A percentile compares a stretch with the other conserved stretches of the same genome.
Evolutionary conservation across 2,113 vertebrate species (phyloP).

Genomic region (Eleginops maclovinus): DNA sequence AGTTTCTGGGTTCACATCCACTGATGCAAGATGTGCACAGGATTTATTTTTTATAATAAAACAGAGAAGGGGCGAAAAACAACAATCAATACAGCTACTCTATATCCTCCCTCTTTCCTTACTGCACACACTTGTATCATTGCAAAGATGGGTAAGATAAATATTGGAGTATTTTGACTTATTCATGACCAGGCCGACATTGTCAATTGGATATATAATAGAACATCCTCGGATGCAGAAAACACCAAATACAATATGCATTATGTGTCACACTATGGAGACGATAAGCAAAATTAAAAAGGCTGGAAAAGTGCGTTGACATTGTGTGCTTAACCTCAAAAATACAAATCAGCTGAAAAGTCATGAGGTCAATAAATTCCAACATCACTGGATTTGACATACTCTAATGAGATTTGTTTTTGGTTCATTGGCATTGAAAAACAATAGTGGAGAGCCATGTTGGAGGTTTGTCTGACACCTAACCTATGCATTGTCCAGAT

Average conservation of each 20-base stretch:
- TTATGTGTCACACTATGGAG: background rate
- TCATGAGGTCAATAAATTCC: too few species aligned
- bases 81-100: constrained; percentile 49
- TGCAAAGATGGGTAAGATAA: background rate
- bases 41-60: constrained; percentile 64
- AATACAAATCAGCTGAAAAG: background rate
- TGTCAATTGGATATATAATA: constrained; percentile 3
- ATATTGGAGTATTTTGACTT: background rate
- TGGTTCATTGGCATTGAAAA: background rate
- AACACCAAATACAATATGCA: background rate
- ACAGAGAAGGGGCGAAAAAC: constrained; percentile 12
- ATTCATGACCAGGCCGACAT: constrained; percentile 14
- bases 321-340: background rate
- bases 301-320: background rate
- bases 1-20: constrained; percentile 15
- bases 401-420: background rate
- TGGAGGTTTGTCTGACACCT: background rate
- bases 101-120: background rate
- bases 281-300: background rate
- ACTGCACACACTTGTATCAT: constrained; percentile 8
- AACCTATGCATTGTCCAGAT: background rate
- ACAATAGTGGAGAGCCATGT: background rate
- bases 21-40: constrained; percentile 19
- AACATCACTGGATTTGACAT: background rate
- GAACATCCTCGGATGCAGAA: background rate